phyloP scores from a whole-genome alignment of 2,888 invertebrate genomes.

The Chirona hameri region DNA sequence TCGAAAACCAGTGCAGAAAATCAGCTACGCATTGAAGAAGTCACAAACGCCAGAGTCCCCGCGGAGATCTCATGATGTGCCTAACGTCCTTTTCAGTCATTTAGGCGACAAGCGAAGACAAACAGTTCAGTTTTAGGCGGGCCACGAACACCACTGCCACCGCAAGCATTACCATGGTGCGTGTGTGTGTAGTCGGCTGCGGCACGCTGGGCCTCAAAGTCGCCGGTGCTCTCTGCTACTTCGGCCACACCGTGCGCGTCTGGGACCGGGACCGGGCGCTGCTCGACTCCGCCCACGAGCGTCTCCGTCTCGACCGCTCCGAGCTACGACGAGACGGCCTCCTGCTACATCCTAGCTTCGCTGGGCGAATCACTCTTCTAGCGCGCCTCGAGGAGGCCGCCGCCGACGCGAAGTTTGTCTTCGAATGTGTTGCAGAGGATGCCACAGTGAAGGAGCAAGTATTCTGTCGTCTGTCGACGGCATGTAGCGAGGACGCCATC shows the following conservation, averaged over 20 bases:
- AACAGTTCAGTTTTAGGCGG: no score
- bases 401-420: conserved; percentile 49
- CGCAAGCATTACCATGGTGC: conserved; percentile 43
- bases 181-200: conserved; percentile 49
- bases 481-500: not conserved
- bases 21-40: no score
- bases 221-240: conserved; percentile 44
- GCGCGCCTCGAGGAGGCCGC: conserved; percentile 49
- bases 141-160: no score
- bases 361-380: conserved; percentile 43
- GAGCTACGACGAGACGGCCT: conserved; percentile 48
- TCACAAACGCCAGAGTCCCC: no score
- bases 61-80: no score
- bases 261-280: conserved; percentile 46
- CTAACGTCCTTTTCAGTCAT: no score
- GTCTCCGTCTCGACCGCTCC: conserved; percentile 48
- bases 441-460: conserved; percentile 45
- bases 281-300: conserved; percentile 46
- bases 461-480: not conserved
- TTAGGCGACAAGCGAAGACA: no score
- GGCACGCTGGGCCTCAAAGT: conserved; percentile 50
- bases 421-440: conserved; percentile 50
- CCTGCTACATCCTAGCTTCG: conserved; percentile 45
- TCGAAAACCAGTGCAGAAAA: no score
- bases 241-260: conserved; percentile 49